Conservation (phyloP, 2,113 vertebrate genomes). For the Microtus ochrogaster region DNA sequence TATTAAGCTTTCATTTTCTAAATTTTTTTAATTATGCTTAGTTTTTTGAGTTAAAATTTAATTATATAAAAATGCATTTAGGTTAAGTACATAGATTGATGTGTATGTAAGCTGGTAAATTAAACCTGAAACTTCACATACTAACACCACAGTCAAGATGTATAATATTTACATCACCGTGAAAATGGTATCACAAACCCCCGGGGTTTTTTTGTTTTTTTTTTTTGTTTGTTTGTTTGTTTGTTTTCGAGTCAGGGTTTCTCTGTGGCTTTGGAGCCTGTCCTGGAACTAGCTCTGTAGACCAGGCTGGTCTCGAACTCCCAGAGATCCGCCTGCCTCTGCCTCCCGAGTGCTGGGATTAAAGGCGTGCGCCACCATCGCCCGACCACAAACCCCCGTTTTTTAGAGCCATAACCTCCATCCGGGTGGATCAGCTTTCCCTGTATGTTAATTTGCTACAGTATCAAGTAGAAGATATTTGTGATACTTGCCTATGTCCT, state of each 20-base stretch:
- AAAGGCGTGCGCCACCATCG: too few species aligned
- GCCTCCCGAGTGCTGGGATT: too few species aligned
- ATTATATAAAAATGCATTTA: neutral
- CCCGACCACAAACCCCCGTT: rapidly evolving
- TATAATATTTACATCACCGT: neutral
- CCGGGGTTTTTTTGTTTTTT: too few species aligned
- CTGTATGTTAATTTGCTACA: neutral
- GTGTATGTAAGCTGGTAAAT: neutral
- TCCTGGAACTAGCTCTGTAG: too few species aligned
- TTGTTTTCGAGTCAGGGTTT: too few species aligned
- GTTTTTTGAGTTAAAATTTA: neutral
- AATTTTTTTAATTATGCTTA: neutral
- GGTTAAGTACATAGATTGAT: neutral
- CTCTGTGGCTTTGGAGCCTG: too few species aligned
- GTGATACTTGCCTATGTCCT: neutral
- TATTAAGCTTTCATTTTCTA: neutral
- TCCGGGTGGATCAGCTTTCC: neutral
- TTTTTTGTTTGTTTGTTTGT: too few species aligned
- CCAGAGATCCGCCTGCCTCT: too few species aligned
- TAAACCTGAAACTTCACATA: neutral
- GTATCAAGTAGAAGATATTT: neutral
- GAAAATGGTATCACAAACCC: neutral
- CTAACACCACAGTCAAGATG: neutral
- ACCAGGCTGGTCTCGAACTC: too few species aligned
- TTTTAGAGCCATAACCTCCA: neutral